phyloP scores from a whole-genome alignment of 2,888 invertebrate genomes.

The Zhuqinia jingwanae region DNA sequence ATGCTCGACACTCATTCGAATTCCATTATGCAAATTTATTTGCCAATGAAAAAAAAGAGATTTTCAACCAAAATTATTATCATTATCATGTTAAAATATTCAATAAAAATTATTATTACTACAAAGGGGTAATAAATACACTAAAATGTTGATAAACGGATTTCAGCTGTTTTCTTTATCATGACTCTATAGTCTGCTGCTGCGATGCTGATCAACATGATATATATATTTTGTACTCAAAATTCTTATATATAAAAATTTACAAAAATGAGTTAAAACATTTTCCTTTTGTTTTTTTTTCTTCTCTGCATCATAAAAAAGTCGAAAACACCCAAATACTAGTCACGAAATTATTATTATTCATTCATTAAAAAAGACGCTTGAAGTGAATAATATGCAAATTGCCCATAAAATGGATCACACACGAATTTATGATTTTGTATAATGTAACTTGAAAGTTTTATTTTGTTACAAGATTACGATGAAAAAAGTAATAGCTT shows the following conservation, averaged over 20 bases:
- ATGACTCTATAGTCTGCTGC: too few species aligned
- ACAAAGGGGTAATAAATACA: background rate
- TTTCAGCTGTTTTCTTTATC: too few species aligned
- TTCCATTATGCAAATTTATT: conserved; percentile 35
- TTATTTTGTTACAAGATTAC: conserved; percentile 23
- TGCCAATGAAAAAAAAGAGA: background rate
- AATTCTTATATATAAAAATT: too few species aligned
- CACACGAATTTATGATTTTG: conserved; percentile 48
- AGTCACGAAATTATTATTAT: conserved; percentile 62
- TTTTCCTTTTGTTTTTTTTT: background rate
- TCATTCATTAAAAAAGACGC: conserved; percentile 50
- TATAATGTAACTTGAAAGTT: conserved; percentile 52
- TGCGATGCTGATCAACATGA: too few species aligned
- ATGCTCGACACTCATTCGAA: conserved; percentile 42
- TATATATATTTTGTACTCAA: too few species aligned
- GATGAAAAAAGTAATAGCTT: background rate
- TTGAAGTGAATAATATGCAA: conserved; percentile 27
- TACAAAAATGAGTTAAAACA: conserved; percentile 20
- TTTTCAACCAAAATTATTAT: conserved; percentile 15
- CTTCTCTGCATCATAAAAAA: background rate
- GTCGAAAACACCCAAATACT: conserved; percentile 45
- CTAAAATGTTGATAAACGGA: conserved; percentile 1
- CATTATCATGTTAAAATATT: conserved; percentile 27
- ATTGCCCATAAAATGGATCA: conserved; percentile 52
- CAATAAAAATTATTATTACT: conserved; percentile 53